These are phyloP conservation scores for Poeciliopsis occidentalis DNA, from an alignment of 2,113 vertebrate species.

Conservation along the genomic window DNA sequence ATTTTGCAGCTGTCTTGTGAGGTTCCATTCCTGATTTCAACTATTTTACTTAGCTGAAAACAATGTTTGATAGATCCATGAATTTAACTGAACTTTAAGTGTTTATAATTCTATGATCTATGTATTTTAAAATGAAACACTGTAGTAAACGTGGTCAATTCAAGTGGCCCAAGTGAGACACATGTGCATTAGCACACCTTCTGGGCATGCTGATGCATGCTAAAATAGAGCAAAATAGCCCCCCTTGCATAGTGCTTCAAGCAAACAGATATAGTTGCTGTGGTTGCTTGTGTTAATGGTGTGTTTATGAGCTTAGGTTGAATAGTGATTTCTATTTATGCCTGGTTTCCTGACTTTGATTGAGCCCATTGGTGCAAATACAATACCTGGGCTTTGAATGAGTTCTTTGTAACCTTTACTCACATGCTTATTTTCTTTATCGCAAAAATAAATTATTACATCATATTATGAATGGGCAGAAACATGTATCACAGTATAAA, in stretches of 20 bases:
- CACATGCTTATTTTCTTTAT: neutral
- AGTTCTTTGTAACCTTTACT: neutral
- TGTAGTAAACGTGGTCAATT: neutral
- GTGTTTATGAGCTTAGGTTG: conserved; percentile 75
- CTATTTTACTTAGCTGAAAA: neutral
- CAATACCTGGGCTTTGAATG: conserved; percentile 5
- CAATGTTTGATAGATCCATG: neutral
- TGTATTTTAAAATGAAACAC: neutral
- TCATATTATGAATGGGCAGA: conserved; percentile 21
- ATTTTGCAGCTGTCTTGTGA: neutral
- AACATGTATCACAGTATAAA: conserved; percentile 24
- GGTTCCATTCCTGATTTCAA: neutral
- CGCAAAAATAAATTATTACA: conserved; percentile 23
- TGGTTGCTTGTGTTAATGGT: conserved; percentile 70
- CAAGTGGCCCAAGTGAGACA: conserved; percentile 20
- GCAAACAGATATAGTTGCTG: conserved; percentile 72
- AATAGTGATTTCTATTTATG: conserved; percentile 70
- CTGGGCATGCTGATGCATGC: conserved; percentile 43
- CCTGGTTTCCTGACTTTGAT: conserved; percentile 41
- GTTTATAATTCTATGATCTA: neutral
- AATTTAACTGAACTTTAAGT: neutral
- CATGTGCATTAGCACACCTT: conserved; percentile 8
- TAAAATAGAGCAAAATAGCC: conserved; percentile 27
- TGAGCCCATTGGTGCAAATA: conserved; percentile 32
- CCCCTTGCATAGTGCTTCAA: conserved; percentile 32